phyloP scores from a whole-genome alignment of 2,797 vertebrate genomes.

The Danio albolineatus region DNA sequence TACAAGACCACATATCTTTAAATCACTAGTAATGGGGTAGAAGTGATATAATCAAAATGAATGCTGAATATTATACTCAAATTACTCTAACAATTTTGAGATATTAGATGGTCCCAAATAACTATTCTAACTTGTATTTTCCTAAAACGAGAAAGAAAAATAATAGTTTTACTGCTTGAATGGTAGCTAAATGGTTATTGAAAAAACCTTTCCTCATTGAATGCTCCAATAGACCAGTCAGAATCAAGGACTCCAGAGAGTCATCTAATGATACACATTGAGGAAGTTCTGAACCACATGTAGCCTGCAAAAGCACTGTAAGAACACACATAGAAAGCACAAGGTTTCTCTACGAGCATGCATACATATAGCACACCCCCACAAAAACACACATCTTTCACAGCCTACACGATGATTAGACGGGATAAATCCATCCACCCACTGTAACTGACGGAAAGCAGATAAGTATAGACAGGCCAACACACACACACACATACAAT shows the following conservation, averaged over 20 bases:
- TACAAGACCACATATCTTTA: too few species aligned
- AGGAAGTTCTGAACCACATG: background rate
- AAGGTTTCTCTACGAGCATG: conserved; percentile 9
- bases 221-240: background rate
- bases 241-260: background rate
- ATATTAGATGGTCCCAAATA: background rate
- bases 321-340: conserved; percentile 1
- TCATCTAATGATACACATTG: background rate
- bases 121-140: background rate
- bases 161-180: background rate
- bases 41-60: background rate
- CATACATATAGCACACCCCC: background rate
- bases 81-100: background rate
- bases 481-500: background rate
- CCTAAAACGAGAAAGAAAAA: background rate
- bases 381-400: conserved; percentile 26
- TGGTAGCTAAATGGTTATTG: background rate
- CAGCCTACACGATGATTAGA: background rate
- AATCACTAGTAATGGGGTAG: too few species aligned
- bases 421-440: conserved; percentile 30
- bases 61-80: background rate
- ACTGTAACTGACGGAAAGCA: conserved; percentile 27
- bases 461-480: conserved; percentile 37
- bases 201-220: background rate
- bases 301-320: background rate